Percentiles rank a stretch among this genome's conserved stretches.
Evolutionary conservation across 2,797 vertebrate genomes (phyloP).

Genomic region (Prionace glauca): DNA sequence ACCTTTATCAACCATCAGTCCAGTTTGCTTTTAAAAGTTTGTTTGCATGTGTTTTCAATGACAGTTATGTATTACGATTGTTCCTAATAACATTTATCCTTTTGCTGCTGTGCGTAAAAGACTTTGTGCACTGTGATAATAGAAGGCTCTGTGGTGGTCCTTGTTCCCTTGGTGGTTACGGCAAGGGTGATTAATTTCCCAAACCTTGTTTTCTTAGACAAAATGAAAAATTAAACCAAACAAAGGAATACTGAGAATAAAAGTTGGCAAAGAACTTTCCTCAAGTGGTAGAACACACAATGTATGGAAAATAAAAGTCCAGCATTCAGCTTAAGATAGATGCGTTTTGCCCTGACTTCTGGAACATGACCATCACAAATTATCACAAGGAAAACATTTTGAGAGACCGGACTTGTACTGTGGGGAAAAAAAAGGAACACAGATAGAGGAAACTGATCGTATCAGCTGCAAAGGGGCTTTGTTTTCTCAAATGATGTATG

Average conservation of each 20-base stretch:
- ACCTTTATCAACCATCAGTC: slow-evolving; percentile 43
- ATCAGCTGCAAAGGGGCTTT: slow-evolving; percentile 56
- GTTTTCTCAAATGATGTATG: slow-evolving; percentile 66
- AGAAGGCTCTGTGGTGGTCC: slow-evolving; percentile 38
- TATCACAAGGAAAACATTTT: slow-evolving; percentile 45
- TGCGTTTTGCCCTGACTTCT: slow-evolving; percentile 46
- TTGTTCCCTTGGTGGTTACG: not conserved
- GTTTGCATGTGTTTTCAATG: slow-evolving; percentile 50
- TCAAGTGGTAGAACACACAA: not conserved
- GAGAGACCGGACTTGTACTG: slow-evolving; percentile 48
- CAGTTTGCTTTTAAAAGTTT: slow-evolving; percentile 45
- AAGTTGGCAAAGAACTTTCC: slow-evolving; percentile 22
- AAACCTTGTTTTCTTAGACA: slow-evolving; percentile 26
- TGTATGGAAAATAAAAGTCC: not conserved
- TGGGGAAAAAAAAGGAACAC: slow-evolving; percentile 61
- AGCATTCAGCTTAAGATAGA: slow-evolving; percentile 44
- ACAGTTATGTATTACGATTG: slow-evolving; percentile 47
- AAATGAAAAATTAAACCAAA: slow-evolving; percentile 32
- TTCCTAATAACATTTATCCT: not conserved
- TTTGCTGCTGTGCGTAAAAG: slow-evolving; percentile 33
- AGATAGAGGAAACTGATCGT: slow-evolving; percentile 66
- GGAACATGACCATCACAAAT: slow-evolving; percentile 47
- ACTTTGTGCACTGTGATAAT: not conserved
- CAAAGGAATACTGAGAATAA: slow-evolving; percentile 26
- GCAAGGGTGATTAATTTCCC: slow-evolving; percentile 35